These are phyloP conservation scores for Pitta sordida DNA, from an alignment of 2,113 vertebrate species.

Conservation along the genomic window DNA sequence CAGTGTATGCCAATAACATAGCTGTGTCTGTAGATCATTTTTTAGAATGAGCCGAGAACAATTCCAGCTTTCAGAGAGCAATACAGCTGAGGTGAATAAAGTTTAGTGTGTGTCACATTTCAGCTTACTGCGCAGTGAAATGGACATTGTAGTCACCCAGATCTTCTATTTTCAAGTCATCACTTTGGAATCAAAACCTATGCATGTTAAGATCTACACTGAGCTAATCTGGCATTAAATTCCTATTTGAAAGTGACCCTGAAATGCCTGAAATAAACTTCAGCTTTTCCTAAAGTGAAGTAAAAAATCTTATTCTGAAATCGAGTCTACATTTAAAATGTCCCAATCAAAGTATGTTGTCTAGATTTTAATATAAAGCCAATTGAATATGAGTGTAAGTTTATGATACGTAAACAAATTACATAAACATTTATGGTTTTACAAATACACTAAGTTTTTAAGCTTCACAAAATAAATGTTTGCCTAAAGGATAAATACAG, in stretches of 20 bases:
- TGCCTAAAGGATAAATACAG: slow-evolving; percentile 6
- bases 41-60: background rate
- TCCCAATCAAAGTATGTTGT: background rate
- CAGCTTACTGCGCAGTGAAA: background rate
- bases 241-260: background rate
- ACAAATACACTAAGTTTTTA: background rate
- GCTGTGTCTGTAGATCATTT: background rate
- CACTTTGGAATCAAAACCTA: background rate
- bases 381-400: background rate
- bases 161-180: background rate
- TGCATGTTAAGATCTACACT: background rate
- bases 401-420: background rate
- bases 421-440: background rate
- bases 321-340: background rate
- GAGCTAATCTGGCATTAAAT: background rate
- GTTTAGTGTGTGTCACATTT: background rate
- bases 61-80: background rate
- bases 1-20: background rate
- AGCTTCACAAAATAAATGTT: background rate
- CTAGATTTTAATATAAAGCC: background rate
- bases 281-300: background rate
- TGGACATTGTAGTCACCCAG: background rate
- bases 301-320: background rate
- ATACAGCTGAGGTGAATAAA: background rate
- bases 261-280: background rate